Conservation (phyloP, 1,140 invertebrate genomes). For the Oryctes rhinoceros region DNA sequence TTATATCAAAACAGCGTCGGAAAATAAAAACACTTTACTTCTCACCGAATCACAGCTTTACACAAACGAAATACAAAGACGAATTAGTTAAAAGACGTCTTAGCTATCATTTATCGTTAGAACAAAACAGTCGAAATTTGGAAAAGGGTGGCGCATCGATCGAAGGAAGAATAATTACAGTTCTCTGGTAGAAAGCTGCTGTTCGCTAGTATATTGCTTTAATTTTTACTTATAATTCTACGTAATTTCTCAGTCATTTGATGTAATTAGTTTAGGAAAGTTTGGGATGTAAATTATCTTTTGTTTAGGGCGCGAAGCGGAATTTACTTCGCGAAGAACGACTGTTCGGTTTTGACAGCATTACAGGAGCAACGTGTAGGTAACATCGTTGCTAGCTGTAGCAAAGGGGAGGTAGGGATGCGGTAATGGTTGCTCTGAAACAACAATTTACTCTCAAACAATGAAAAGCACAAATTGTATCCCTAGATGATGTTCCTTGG, state of each 20-base stretch:
- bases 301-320: not conserved
- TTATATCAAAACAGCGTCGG: not conserved
- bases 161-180: not conserved
- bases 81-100: not conserved
- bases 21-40: not conserved
- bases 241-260: conserved; percentile 9
- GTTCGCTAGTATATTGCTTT: not conserved
- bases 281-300: conserved; percentile 5
- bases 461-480: conserved; percentile 9
- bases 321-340: not conserved
- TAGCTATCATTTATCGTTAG: not conserved
- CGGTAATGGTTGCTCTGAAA: not conserved
- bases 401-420: not conserved
- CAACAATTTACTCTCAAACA: not conserved
- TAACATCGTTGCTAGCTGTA: not conserved
- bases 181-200: not conserved
- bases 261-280: conserved; percentile 2
- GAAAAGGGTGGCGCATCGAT: not conserved
- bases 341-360: conserved; percentile 13
- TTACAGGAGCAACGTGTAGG: not conserved
- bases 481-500: conserved; percentile 1
- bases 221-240: conserved; percentile 1
- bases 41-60: not conserved
- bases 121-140: not conserved
- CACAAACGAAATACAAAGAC: not conserved